Evolutionary conservation across 2,797 vertebrate genomes (phyloP), one percentile per base, ranked within the genome.

Genomic region (Gadopsis marmoratus): DNA sequence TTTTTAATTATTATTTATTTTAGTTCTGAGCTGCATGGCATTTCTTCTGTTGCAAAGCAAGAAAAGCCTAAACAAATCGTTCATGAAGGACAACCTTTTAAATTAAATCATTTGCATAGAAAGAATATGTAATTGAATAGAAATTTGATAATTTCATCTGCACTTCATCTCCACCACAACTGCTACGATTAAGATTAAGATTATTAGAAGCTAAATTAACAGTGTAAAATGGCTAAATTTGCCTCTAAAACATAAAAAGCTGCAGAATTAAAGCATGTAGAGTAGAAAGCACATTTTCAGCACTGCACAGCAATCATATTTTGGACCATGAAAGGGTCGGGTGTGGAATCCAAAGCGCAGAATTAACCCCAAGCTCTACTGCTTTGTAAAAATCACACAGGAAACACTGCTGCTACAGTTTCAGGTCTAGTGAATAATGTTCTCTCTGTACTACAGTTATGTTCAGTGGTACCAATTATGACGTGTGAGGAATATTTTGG

Each of bases 1-100:
- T 86, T 84, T 84, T 76, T 86, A 76, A 86, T 88, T 83, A 84
- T 81, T 83, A 73, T 78, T 76, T 53, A 78, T 78, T 78, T 76
- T 21, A 71, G 58, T 60, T 6, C 47, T 14, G 45, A 31, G 47
- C 61, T 35, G 61, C 21, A 0, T 35, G 4, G 45, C 10, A 5
- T 76, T 65, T 48, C 26, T 21, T 61, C 45, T 76, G 45, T 14
- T 12, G 31, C n/a, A 19, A 78, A 83, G 76, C 45, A 75, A 60
- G 37, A 69, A 76, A 63, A 74, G 64, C 23, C 29, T 21, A 23
- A 69, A 72, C 64, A 68, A 13, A 81, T 21, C 56, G n/a, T 48
- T 58, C n/a, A 50, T 39, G n/a, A 81, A 71, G 62, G 14, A 63
- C 23, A 58, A 58, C 33, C 63, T 37, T 37, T 48, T 43, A 7